A percentile compares a stretch with the other conserved stretches of the same genome.
These are phyloP conservation scores for Habrosyne pyritoides DNA, from an alignment of 2,888 invertebrate species.

Conservation along the genomic window DNA sequence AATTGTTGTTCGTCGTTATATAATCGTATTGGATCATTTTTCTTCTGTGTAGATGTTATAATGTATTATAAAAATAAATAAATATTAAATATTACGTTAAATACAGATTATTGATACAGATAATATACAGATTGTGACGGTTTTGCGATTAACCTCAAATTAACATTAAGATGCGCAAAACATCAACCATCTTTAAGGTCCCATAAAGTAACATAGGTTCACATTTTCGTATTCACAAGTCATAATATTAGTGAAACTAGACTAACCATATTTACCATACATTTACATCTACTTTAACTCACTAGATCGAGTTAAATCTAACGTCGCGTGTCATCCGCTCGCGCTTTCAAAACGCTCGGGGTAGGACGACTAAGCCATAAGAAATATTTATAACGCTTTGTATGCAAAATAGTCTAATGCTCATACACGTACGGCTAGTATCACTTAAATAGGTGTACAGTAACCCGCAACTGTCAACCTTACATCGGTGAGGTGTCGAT, in stretches of 20 bases:
- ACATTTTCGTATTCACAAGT: conserved; percentile 7
- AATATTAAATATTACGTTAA: no score
- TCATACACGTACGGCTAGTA: conserved; percentile 55
- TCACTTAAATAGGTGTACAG: conserved; percentile 53
- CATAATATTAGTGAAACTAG: conserved; percentile 37
- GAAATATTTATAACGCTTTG: conserved; percentile 82
- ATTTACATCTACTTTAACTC: conserved; percentile 71
- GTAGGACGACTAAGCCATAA: conserved; percentile 64
- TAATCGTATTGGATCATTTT: no score
- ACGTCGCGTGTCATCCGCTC: conserved; percentile 73
- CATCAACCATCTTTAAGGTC: no score
- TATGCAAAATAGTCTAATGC: conserved; percentile 78
- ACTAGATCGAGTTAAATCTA: conserved; percentile 63
- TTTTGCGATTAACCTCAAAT: no score
- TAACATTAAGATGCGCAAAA: no score
- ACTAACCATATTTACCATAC: conserved; percentile 65
- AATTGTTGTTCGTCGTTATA: no score
- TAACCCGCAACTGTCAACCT: conserved; percentile 60
- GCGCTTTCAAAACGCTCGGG: conserved; percentile 69
- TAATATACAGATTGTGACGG: no score
- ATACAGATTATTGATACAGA: no score
- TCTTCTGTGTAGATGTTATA: no score
- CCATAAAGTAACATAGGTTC: no score
- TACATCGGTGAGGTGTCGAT: conserved; percentile 46
- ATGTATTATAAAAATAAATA: no score